A percentile compares a stretch with the other conserved stretches of the same genome.
phyloP scores from a whole-genome alignment of 2,888 invertebrate species.

The Stictocephala bisonia region DNA sequence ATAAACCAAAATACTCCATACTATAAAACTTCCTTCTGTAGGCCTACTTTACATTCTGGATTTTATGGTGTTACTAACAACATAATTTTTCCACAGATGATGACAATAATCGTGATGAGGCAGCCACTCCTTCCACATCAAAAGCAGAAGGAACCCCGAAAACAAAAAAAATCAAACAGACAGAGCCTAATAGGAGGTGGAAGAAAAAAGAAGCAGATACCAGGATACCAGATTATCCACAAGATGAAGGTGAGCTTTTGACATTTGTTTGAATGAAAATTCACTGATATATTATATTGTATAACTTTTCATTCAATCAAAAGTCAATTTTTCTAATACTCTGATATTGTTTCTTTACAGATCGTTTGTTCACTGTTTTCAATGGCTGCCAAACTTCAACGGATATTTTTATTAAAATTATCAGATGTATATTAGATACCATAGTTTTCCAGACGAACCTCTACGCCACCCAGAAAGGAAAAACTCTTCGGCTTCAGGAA shows the following conservation, averaged over 20 bases:
- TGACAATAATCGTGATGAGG: neutral
- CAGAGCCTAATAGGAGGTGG: neutral
- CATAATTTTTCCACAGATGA: neutral
- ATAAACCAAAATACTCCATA: neutral
- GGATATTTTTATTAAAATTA: neutral
- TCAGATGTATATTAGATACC: neutral
- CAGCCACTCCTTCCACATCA: neutral
- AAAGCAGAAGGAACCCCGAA: neutral
- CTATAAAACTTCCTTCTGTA: neutral
- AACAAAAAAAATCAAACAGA: neutral
- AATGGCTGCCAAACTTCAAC: conserved; percentile 1
- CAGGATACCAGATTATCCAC: conserved; percentile 6
- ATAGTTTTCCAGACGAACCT: neutral
- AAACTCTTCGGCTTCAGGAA: neutral
- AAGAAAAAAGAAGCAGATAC: neutral
- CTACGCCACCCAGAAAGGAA: conserved; percentile 3
- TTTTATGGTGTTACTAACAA: neutral
- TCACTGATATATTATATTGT: neutral
- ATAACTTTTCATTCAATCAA: conserved; percentile 9
- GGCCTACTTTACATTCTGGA: neutral
- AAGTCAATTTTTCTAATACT: conserved; percentile 8
- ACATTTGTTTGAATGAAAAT: conserved; percentile 10
- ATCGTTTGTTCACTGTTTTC: neutral
- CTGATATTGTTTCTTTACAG: neutral
- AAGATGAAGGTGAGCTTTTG: conserved; percentile 1